Conservation (phyloP, 2,113 vertebrate species). For the Zonotrichia leucophrys region DNA sequence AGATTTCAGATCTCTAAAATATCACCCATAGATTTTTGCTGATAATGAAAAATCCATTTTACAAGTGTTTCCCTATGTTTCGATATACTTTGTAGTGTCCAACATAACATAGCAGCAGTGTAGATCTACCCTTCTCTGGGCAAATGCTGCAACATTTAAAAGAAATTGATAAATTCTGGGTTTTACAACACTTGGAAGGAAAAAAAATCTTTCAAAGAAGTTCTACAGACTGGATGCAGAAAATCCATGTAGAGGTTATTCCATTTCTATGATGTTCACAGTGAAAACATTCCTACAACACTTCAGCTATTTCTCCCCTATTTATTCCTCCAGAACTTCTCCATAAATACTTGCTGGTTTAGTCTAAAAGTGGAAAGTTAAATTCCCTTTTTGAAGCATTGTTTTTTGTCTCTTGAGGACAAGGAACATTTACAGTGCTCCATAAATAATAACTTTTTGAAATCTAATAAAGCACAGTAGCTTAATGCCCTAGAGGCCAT, state of each 20-base stretch:
- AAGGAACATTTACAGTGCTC: not conserved
- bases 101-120: not conserved
- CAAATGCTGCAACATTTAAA: not conserved
- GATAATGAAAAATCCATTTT: not conserved
- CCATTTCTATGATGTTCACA: not conserved
- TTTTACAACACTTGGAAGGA: not conserved
- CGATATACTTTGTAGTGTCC: not conserved
- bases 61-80: not conserved
- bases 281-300: not conserved
- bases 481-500: not conserved
- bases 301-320: not conserved
- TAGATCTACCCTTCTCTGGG: not conserved
- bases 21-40: not conserved
- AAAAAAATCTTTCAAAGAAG: not conserved
- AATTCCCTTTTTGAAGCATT: conserved; percentile 1
- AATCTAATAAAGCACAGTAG: conserved; percentile 13
- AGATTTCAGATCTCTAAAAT: not conserved
- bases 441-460: conserved; percentile 24
- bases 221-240: not conserved
- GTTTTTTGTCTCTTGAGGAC: not conserved
- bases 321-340: not conserved
- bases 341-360: not conserved
- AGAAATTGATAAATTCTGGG: not conserved
- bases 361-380: not conserved
- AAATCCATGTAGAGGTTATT: not conserved